Evolutionary conservation across 2,888 invertebrate species (phyloP).

Genomic region (Dione vanillae): DNA sequence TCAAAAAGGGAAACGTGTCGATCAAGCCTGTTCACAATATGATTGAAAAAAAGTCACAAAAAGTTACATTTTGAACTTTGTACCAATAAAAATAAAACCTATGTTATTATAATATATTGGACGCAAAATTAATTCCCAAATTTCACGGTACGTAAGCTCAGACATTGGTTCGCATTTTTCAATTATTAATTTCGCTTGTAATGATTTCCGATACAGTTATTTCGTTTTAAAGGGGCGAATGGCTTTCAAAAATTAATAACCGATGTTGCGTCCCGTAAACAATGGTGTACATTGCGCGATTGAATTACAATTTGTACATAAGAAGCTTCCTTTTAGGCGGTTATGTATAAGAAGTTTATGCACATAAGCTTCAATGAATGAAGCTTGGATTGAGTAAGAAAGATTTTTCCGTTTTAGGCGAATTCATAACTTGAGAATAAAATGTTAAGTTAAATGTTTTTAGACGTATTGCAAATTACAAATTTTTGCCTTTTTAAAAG

Average conservation of each 20-base stretch:
- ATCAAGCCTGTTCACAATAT: slow-evolving; percentile 2
- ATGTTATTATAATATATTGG: slow-evolving; percentile 6
- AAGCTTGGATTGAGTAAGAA: no score
- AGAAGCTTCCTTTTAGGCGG: background rate
- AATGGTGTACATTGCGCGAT: slow-evolving; percentile 30
- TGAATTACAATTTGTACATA: background rate
- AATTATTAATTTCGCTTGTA: slow-evolving; percentile 61
- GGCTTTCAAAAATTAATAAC: slow-evolving; percentile 49
- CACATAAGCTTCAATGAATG: no score
- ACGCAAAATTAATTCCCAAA: slow-evolving; percentile 44
- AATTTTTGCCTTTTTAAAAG: no score
- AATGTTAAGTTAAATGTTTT: no score
- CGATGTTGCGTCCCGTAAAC: slow-evolving; percentile 33
- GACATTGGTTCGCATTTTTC: slow-evolving; percentile 58
- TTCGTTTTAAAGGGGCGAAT: slow-evolving; percentile 38
- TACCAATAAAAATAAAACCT: background rate
- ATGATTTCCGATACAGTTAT: slow-evolving; percentile 59
- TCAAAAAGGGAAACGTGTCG: slow-evolving; percentile 29
- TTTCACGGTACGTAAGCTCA: slow-evolving; percentile 56
- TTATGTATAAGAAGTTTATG: no score
- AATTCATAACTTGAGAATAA: no score
- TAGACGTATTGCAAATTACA: no score
- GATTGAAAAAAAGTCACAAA: slow-evolving; percentile 6
- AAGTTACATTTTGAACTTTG: background rate
- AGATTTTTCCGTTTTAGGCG: no score